Evolutionary conservation across 2,888 invertebrate genomes (phyloP).

Genomic region (Lepidocyrtinus sp.): DNA sequence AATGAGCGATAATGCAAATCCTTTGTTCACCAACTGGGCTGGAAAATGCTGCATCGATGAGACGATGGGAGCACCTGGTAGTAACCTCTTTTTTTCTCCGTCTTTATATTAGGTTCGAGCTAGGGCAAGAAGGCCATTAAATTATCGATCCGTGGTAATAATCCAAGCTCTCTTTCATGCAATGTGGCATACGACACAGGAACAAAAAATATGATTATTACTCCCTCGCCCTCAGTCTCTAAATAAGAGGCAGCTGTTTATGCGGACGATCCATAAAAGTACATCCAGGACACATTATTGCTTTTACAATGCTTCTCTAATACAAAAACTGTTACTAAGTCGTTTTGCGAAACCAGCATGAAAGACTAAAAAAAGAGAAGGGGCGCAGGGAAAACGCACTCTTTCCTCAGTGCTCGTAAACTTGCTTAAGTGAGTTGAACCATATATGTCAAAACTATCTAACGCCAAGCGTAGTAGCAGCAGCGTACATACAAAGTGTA

Average conservation of each 20-base stretch:
- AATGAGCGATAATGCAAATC: not conserved
- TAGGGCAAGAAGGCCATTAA: slow-evolving; percentile 54
- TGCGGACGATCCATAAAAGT: slow-evolving; percentile 12
- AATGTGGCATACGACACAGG: not conserved
- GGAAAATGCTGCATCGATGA: not conserved
- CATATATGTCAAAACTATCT: too few species aligned
- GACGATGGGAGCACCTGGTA: not conserved
- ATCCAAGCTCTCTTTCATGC: not conserved
- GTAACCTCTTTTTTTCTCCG: not conserved
- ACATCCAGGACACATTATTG: slow-evolving; percentile 10
- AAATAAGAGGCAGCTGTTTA: not conserved
- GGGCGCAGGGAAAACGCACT: not conserved
- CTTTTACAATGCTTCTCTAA: slow-evolving; percentile 3
- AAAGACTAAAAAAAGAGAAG: not conserved
- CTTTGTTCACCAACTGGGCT: not conserved
- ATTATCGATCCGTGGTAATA: slow-evolving; percentile 50
- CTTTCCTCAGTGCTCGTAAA: too few species aligned
- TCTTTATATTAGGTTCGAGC: not conserved
- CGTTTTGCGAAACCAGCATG: not conserved
- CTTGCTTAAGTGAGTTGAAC: too few species aligned
- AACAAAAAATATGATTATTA: slow-evolving; percentile 5
- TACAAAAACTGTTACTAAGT: not conserved
- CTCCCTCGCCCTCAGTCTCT: not conserved
- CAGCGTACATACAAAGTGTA: not conserved
- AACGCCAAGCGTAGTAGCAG: not conserved